Evolutionary conservation across 2,113 vertebrate genomes (phyloP).

Genomic region (Dipodomys ordii): DNA sequence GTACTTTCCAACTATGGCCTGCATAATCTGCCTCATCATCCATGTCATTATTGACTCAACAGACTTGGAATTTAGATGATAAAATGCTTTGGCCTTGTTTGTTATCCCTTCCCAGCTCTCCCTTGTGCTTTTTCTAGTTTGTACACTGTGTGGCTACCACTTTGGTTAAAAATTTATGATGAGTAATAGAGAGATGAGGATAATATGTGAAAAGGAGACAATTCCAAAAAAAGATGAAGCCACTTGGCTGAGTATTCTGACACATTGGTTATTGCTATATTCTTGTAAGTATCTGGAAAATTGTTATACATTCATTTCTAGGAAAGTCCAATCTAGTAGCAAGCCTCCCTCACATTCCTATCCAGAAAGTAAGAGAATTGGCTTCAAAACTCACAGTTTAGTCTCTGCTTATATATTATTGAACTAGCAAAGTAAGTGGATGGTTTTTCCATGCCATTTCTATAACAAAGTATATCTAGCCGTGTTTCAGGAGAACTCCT

Average conservation of each 20-base stretch:
- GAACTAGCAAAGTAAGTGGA: neutral
- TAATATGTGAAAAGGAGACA: neutral
- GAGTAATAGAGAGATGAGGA: neutral
- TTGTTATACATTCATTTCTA: neutral
- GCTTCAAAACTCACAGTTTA: constrained; percentile 23
- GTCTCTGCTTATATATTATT: neutral
- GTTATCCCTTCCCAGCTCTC: neutral
- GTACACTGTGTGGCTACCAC: neutral
- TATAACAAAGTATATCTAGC: neutral
- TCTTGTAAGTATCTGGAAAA: neutral
- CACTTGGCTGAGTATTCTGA: constrained; percentile 22
- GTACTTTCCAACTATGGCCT: neutral
- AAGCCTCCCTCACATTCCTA: neutral
- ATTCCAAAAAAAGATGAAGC: constrained; percentile 7
- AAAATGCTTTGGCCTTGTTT: constrained; percentile 20
- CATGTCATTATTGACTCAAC: constrained; percentile 38
- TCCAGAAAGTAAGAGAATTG: constrained; percentile 3
- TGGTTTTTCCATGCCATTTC: neutral
- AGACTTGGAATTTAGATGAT: constrained; percentile 4
- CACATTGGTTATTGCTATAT: neutral
- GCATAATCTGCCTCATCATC: neutral
- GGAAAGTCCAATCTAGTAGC: neutral
- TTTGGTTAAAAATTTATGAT: constrained; percentile 1
- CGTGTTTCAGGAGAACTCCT: constrained; percentile 18
- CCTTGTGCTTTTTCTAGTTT: neutral